Base-by-base conservation (phyloP, 1,140 invertebrate species). In the Ceratina japonica region DNA sequence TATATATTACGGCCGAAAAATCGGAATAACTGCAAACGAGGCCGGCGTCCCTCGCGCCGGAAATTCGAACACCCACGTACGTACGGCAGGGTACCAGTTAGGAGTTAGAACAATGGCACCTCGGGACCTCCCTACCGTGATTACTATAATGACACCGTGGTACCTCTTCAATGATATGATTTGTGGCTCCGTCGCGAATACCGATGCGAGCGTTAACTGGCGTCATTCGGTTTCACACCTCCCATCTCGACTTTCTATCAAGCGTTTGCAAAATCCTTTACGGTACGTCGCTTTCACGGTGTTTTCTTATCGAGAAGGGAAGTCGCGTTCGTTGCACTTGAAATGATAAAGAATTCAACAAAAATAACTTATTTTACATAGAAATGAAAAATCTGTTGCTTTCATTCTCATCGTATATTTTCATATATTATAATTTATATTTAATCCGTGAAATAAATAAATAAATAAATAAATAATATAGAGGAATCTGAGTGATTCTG, bases 81-180 rank as follows among this genome's bases (percentile, higher is more conserved):
- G n/a, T 56, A 56, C 15, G 15, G 54, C 54, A 56, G 31, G 68
- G 64, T 62, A 20, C 15, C 15, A 54, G 75, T 59, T 56, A 22
- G 68, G 52, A 31, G 80, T 75, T 80, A 64, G 62, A 82, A 83
- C 82, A 86, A 86, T 86, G 69, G 79, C 54, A 66, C 51, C 58
- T 58, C 56, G 66, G 37, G 69, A 7, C 63, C 70, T 66, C 71
- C 71, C 56, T 68, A 75, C 79, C 75, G 51, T 82, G 84, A 86
- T 86, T 86, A 85, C 73, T 62, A 52, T 86, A 86, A 85, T 82
- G 75, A 86, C 83, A 49, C 65, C 64, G 37, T 37, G 58, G 52
- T 27, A 68, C 62, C 79, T 64, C 31, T 81, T 75, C 74, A 59
- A 78, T 68, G 74, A 78, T 81, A 78, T 63, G 74, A 85, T 85